A percentile compares a stretch with the other conserved stretches of the same genome.
phyloP scores from a whole-genome alignment of 2,888 invertebrate species.

The Drosophila stalkeri region DNA sequence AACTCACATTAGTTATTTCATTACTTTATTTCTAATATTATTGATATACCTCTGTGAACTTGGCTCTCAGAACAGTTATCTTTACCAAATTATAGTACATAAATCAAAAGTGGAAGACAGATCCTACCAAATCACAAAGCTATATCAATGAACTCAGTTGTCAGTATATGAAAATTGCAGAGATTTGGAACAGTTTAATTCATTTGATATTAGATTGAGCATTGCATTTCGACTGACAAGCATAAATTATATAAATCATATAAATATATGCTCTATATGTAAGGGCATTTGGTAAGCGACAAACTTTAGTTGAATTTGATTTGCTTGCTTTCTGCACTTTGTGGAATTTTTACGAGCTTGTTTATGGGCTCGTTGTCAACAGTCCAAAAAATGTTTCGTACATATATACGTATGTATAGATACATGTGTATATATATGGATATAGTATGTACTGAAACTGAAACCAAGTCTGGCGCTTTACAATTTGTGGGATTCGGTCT shows the following conservation, averaged over 20 bases:
- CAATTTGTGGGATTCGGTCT: conserved; percentile 37
- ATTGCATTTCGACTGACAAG: not conserved
- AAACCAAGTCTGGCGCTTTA: conserved; percentile 53
- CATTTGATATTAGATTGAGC: not conserved
- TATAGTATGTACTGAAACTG: conserved; percentile 36
- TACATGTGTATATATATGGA: not conserved
- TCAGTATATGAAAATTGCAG: not conserved
- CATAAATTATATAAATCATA: not conserved
- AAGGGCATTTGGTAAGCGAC: conserved; percentile 12
- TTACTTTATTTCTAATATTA: no score
- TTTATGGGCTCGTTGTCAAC: conserved; percentile 56
- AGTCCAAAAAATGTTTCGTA: conserved; percentile 27
- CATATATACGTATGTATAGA: not conserved
- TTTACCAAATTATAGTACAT: not conserved
- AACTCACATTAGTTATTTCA: no score
- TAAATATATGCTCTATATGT: not conserved
- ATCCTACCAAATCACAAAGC: not conserved
- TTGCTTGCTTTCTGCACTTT: conserved; percentile 16
- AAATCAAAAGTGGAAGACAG: not conserved
- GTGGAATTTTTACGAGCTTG: conserved; percentile 55
- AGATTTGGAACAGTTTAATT: not conserved
- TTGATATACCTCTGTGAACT: not conserved
- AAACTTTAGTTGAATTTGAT: no score
- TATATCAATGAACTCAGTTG: not conserved
- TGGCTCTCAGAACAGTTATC: not conserved